Conservation (phyloP, 2,113 vertebrate genomes). For the Pelecanus crispus region DNA sequence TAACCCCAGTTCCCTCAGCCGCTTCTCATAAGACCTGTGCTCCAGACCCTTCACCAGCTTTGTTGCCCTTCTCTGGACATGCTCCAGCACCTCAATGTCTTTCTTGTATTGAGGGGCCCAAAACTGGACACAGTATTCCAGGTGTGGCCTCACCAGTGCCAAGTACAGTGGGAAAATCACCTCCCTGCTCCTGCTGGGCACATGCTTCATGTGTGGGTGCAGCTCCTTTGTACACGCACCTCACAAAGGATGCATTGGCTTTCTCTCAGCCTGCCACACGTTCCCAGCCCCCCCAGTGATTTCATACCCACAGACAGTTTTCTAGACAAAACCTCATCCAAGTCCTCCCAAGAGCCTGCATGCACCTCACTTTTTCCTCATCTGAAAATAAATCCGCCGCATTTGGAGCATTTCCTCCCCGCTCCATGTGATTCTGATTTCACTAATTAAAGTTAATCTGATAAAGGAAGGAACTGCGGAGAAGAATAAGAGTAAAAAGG, state of each 20-base stretch:
- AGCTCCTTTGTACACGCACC: neutral
- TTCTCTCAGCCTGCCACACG: neutral
- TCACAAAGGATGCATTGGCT: neutral
- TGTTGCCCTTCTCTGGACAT: too few species aligned
- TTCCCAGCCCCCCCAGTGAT: neutral
- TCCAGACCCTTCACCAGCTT: too few species aligned
- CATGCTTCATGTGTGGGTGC: accelerated
- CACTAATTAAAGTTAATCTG: constrained; percentile 74
- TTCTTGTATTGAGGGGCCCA: too few species aligned
- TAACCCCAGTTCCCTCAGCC: too few species aligned
- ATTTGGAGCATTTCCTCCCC: neutral
- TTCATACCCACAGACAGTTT: neutral
- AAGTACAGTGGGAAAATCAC: too few species aligned
- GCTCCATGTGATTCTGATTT: constrained; percentile 74
- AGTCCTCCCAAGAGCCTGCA: neutral
- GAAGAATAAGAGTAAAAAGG: constrained; percentile 33
- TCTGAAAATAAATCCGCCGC: neutral
- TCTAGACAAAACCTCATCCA: neutral
- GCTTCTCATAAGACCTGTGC: too few species aligned
- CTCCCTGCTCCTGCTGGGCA: too few species aligned
- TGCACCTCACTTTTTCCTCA: neutral
- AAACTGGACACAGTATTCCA: too few species aligned
- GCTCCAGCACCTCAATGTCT: too few species aligned
- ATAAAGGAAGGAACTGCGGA: constrained; percentile 70
- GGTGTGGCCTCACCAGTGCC: too few species aligned